phyloP scores from a whole-genome alignment of 1,140 invertebrate genomes.

The Rhopalosiphum maidis region DNA sequence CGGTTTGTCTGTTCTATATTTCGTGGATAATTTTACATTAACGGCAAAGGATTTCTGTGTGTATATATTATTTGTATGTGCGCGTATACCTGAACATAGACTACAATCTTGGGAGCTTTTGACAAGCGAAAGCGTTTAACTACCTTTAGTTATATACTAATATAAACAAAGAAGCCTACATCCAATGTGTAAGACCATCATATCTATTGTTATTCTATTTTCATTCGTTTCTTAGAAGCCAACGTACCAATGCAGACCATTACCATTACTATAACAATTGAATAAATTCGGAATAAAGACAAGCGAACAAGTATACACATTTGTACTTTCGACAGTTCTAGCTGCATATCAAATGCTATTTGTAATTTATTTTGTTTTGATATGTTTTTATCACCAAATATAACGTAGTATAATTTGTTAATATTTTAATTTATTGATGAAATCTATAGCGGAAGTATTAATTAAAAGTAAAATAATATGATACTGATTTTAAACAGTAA shows the following conservation, averaged over 20 bases:
- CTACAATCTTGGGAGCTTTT: background rate
- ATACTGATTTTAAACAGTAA: background rate
- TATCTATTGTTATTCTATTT: background rate
- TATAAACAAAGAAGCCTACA: background rate
- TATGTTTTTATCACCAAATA: background rate
- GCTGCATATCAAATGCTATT: background rate
- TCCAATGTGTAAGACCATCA: background rate
- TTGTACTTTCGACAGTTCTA: background rate
- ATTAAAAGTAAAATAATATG: background rate
- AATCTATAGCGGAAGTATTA: background rate
- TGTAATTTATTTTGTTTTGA: background rate
- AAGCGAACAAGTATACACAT: background rate
- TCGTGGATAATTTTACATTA: background rate
- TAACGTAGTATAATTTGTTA: background rate
- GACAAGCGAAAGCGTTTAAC: background rate
- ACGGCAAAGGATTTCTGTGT: background rate
- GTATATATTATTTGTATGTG: background rate
- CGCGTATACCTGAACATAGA: background rate
- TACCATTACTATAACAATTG: background rate
- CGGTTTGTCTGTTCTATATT: background rate
- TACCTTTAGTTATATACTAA: background rate
- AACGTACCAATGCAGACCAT: background rate
- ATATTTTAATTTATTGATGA: background rate
- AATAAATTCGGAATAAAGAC: background rate
- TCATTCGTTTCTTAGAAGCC: background rate